Evolutionary conservation across 64 coral and sea anemone species (phyloP), one percentile per base, ranked within the genome.

Genomic region (Montipora cactus): DNA sequence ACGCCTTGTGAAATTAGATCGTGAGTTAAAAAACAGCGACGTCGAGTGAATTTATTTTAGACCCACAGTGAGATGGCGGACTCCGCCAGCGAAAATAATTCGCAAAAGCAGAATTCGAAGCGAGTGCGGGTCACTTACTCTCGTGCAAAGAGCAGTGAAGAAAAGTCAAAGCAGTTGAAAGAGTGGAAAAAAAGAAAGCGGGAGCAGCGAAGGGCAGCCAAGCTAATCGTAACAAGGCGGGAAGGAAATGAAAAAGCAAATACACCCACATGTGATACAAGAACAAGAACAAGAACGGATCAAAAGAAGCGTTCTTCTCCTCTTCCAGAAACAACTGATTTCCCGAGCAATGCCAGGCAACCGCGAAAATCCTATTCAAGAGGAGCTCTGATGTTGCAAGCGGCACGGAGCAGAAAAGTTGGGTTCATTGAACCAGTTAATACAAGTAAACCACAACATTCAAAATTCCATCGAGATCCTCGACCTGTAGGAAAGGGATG

Each of bases 131-230:
- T 10, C 52, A 55, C 9, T 10, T 55, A 49, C 10, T 16, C 76
- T 49, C 76, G 21, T 14, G 47, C 18, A 49, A 78, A 78, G 14
- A 78, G 45, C 16, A 14, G 4, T 5, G 76, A 78, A 78, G 76
- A 78, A 14, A 78, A 8, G n/a, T 18, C 8, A 4, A 78, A n/a
- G 48, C 76, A 78, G 48, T 0, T 20, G 47, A 78, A 78, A 14
- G 45, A 49, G 49, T 49, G 76, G 76, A 49, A n/a, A 49, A 78
- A 78, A n/a, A 78, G 76, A 13, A 78, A 78, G 49, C 76, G 15
- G 11, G 76, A 50, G 48, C 12, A 14, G 45, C 2, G 47, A 49
- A 78, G 4, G 46, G 3, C 44, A 50, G 8, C 28, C 28, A 37
- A 7, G n/a, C 48, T 11, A n/a, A 78, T 6, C 8, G 76, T 2